These are phyloP conservation scores for Aethes cnicana DNA, from an alignment of 2,888 invertebrate species.

Conservation along the genomic window DNA sequence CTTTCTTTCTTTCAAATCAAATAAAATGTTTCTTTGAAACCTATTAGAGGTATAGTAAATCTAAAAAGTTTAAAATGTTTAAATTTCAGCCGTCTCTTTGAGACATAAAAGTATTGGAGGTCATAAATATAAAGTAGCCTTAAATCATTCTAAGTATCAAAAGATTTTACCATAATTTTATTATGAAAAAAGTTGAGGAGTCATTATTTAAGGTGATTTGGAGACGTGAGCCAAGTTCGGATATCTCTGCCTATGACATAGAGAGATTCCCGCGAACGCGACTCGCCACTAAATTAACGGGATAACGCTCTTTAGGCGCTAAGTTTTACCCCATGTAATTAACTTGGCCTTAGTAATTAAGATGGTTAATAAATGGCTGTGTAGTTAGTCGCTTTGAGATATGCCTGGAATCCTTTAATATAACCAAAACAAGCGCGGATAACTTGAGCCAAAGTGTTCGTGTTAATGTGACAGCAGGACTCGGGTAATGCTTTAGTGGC, in stretches of 20 bases:
- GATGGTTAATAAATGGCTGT: slow-evolving; percentile 79
- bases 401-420: slow-evolving; percentile 77
- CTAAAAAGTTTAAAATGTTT: not conserved
- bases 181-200: slow-evolving; percentile 64
- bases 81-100: slow-evolving; percentile 38
- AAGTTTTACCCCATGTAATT: slow-evolving; percentile 76
- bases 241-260: slow-evolving; percentile 63
- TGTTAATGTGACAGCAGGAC: slow-evolving; percentile 62
- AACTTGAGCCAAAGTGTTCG: slow-evolving; percentile 57
- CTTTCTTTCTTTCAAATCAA: no score
- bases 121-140: slow-evolving; percentile 65
- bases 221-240: slow-evolving; percentile 57
- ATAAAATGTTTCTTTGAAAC: no score
- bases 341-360: slow-evolving; percentile 79
- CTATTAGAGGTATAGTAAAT: no score
- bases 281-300: slow-evolving; percentile 69
- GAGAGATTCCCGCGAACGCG: slow-evolving; percentile 63
- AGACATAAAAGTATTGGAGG: slow-evolving; percentile 66
- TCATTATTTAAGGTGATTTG: slow-evolving; percentile 59
- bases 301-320: slow-evolving; percentile 72
- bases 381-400: slow-evolving; percentile 76
- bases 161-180: slow-evolving; percentile 74
- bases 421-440: slow-evolving; percentile 69
- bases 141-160: slow-evolving; percentile 67
- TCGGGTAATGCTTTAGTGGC: slow-evolving; percentile 54